phyloP scores from a whole-genome alignment of 2,113 vertebrate genomes.

The Trochalopteron elliotii region DNA sequence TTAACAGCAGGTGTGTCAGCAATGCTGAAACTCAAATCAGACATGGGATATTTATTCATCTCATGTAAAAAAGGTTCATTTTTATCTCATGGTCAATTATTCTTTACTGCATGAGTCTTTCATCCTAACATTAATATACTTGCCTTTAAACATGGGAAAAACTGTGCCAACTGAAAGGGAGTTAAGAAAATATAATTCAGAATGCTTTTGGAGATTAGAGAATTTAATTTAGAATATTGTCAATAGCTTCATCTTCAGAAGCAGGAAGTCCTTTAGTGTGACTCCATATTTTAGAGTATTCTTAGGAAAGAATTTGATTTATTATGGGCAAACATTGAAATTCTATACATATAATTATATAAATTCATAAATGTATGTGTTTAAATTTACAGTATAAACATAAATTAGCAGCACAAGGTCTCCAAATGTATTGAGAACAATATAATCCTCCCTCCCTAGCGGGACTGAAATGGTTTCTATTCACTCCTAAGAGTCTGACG shows the following conservation, averaged over 20 bases:
- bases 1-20: background rate
- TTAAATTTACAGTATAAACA: background rate
- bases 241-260: background rate
- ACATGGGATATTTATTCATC: background rate
- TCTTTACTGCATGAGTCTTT: background rate
- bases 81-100: background rate
- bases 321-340: background rate
- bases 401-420: background rate
- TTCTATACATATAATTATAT: background rate
- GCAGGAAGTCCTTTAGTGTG: background rate
- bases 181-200: background rate
- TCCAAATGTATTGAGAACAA: background rate
- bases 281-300: background rate
- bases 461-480: background rate
- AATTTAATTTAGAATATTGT: background rate
- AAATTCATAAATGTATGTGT: accelerated
- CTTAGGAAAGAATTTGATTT: background rate
- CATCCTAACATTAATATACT: background rate
- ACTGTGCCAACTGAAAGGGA: background rate
- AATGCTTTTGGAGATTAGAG: background rate
- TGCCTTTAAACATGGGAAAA: background rate
- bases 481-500: background rate
- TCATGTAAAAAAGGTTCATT: background rate
- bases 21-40: background rate
- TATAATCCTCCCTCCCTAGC: background rate